These are phyloP conservation scores for Sorex araneus DNA, from an alignment of 2,113 vertebrate genomes.

Conservation along the genomic window DNA sequence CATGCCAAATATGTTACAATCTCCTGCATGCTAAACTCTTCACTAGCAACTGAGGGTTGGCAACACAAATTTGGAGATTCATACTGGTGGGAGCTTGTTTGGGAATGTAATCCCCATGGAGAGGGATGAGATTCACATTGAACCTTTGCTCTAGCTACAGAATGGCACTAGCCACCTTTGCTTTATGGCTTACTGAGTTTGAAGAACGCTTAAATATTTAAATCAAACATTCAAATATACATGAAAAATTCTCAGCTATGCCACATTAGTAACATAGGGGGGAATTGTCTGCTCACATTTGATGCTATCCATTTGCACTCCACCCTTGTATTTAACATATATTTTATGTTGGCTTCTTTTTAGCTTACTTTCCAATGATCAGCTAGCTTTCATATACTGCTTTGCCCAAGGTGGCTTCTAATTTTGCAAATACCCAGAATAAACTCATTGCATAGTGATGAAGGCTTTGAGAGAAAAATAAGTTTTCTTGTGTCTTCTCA, in stretches of 20 bases:
- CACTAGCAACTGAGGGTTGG: not conserved
- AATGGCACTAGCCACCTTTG: not conserved
- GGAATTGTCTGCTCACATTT: not conserved
- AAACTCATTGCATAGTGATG: not conserved
- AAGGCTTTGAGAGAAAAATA: slow-evolving; percentile 3
- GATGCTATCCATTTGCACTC: not conserved
- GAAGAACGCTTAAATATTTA: not conserved
- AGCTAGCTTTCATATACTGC: slow-evolving; percentile 52
- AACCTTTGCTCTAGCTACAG: not conserved
- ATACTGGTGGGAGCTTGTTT: not conserved
- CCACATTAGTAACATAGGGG: not conserved
- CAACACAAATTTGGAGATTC: not conserved
- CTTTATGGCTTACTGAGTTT: slow-evolving; percentile 16
- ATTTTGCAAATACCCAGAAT: slow-evolving; percentile 53
- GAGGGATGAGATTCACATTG: not conserved
- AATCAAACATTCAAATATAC: slow-evolving; percentile 4
- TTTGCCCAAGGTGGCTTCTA: slow-evolving; percentile 23
- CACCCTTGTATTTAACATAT: not conserved
- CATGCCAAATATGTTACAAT: not conserved
- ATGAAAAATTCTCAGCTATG: not conserved
- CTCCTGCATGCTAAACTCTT: not conserved
- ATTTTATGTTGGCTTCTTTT: slow-evolving; percentile 73
- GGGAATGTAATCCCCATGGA: not conserved
- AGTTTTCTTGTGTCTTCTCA: slow-evolving; percentile 48
- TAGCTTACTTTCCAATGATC: slow-evolving; percentile 71